Conservation (phyloP, 2,888 invertebrate species). For the Apamea anceps region DNA sequence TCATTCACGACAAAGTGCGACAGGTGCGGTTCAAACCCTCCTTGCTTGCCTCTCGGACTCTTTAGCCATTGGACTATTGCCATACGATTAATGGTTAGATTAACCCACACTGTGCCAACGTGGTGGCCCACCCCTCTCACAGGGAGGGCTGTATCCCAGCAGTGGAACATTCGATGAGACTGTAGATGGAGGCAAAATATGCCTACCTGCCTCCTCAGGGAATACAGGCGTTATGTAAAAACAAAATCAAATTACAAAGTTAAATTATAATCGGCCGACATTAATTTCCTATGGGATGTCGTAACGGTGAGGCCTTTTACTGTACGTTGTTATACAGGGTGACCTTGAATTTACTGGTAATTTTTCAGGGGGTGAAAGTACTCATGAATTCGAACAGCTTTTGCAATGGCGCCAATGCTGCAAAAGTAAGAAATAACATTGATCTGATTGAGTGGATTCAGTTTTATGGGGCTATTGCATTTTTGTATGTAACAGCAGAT, state of each 20-base stretch:
- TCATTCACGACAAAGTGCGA: neutral
- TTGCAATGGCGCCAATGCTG: neutral
- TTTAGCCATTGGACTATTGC: neutral
- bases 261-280: constrained; percentile 25
- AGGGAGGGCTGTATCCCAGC: neutral
- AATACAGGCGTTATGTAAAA: constrained; percentile 5
- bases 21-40: neutral
- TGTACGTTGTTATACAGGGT: neutral
- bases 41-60: neutral
- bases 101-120: neutral
- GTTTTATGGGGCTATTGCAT: constrained; percentile 3
- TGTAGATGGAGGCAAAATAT: neutral
- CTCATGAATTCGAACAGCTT: neutral
- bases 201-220: neutral
- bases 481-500: constrained; percentile 24
- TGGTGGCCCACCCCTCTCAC: neutral
- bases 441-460: neutral
- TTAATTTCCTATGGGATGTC: constrained; percentile 22
- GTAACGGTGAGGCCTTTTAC: neutral
- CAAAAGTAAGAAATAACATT: neutral
- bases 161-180: neutral
- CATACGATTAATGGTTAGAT: neutral
- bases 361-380: neutral
- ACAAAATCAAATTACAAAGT: constrained; percentile 42
- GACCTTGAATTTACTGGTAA: neutral